Evolutionary conservation across 2,113 vertebrate genomes (phyloP).

Genomic region (Scomber scombrus): DNA sequence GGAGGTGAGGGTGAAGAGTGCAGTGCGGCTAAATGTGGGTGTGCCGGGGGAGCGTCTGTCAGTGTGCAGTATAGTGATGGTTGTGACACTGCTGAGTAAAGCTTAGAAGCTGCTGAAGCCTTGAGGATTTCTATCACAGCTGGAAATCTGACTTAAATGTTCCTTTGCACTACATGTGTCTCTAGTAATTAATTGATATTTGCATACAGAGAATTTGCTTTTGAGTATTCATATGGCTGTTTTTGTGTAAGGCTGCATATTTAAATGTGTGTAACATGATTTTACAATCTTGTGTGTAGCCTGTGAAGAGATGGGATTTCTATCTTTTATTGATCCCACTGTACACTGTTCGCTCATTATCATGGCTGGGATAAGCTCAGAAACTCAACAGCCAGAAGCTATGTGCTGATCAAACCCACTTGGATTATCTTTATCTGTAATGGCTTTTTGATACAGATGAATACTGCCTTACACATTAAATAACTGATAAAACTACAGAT

Average conservation of each 20-base stretch:
- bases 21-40: constrained; percentile 7
- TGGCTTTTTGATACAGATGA: background rate
- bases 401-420: background rate
- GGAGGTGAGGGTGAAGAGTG: constrained; percentile 13
- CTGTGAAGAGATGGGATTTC: background rate
- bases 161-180: background rate
- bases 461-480: background rate
- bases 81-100: constrained; percentile 57
- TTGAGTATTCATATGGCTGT: constrained; percentile 8
- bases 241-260: background rate
- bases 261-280: background rate
- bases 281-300: background rate
- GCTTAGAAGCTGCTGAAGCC: constrained; percentile 52
- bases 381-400: background rate
- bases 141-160: constrained; percentile 9
- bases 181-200: constrained; percentile 13
- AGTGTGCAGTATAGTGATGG: constrained; percentile 45
- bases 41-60: constrained; percentile 28
- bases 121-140: constrained; percentile 27
- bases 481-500: constrained; percentile 4
- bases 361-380: background rate
- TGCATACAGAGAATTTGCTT: background rate
- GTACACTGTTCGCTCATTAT: background rate
- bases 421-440: constrained; percentile 10
- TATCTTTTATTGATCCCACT: background rate